phyloP scores from a whole-genome alignment of 2,888 invertebrate genomes.

The Phymatocera aterrima region DNA sequence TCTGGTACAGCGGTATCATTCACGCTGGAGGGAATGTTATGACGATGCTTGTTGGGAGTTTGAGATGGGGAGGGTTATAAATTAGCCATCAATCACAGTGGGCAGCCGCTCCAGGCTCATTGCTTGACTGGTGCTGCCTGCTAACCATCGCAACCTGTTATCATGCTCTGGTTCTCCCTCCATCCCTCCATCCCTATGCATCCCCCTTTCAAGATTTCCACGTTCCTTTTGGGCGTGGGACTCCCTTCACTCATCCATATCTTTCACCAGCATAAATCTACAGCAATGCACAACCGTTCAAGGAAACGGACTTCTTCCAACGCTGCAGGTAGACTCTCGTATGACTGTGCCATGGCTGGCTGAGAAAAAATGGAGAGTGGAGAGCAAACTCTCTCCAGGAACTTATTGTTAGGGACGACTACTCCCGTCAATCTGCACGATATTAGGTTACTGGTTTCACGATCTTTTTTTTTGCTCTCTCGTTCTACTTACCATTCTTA shows the following conservation, averaged over 20 bases:
- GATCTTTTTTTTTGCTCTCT: neutral
- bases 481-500: neutral
- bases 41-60: conserved; percentile 43
- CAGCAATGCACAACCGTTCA: neutral
- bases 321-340: neutral
- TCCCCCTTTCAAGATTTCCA: neutral
- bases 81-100: conserved; percentile 44
- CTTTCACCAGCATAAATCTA: neutral
- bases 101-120: conserved; percentile 30
- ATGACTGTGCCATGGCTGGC: neutral
- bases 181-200: neutral
- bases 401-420: neutral
- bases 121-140: conserved; percentile 39
- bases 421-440: neutral
- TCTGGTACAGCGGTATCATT: conserved; percentile 45
- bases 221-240: neutral
- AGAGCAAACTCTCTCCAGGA: neutral
- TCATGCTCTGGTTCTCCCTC: conserved; percentile 17
- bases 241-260: conserved; percentile 31
- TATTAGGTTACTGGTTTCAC: neutral
- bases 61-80: conserved; percentile 43
- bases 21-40: conserved; percentile 44
- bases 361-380: neutral
- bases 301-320: conserved; percentile 17
- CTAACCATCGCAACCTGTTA: conserved; percentile 38